Conservation (phyloP, 2,888 invertebrate species). For the Ferdinandea cuprea region DNA sequence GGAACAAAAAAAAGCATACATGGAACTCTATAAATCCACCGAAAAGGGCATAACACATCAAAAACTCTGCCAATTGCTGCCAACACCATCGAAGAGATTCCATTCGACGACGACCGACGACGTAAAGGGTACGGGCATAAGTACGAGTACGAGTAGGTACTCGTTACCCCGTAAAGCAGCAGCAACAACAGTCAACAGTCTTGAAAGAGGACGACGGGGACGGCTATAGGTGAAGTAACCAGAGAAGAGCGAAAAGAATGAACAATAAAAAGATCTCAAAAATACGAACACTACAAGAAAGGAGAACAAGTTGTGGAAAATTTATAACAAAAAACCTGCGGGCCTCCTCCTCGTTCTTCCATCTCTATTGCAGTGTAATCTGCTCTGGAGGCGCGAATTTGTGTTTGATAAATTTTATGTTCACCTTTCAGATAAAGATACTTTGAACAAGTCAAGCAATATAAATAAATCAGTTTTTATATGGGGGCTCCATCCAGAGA, state of each 20-base stretch:
- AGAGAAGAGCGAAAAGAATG: constrained; percentile 14
- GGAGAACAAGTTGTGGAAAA: constrained; percentile 32
- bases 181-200: neutral
- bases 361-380: constrained; percentile 53
- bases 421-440: constrained; percentile 15
- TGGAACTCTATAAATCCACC: constrained; percentile 45
- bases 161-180: too few relatives aligned
- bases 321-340: constrained; percentile 14
- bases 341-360: neutral
- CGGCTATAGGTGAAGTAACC: constrained; percentile 3
- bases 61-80: neutral
- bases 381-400: constrained; percentile 65
- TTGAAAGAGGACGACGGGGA: constrained; percentile 22
- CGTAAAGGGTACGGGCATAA: too few relatives aligned
- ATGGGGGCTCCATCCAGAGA: neutral
- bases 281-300: constrained; percentile 28
- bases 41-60: constrained; percentile 41
- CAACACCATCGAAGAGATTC: constrained; percentile 16
- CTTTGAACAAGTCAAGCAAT: constrained; percentile 37
- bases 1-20: neutral
- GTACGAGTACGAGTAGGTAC: too few relatives aligned
- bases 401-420: constrained; percentile 52
- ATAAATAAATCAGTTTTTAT: constrained; percentile 58
- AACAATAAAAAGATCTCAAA: constrained; percentile 48
- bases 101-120: neutral